Conservation (phyloP, 2,113 vertebrate species). For the Sphaerodactylus townsendi region DNA sequence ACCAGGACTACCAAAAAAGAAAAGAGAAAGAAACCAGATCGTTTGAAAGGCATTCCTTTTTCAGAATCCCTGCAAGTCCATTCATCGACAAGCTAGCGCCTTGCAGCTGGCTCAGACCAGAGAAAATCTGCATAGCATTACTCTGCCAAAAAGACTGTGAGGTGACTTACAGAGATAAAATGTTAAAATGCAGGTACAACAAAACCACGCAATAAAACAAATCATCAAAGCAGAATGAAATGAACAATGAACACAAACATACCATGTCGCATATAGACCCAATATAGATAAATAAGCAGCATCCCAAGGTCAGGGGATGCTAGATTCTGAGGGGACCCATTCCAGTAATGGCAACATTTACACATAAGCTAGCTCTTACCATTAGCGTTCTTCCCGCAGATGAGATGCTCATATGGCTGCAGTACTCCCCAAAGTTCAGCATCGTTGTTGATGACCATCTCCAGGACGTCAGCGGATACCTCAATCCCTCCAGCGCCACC, state of each 20-base stretch:
- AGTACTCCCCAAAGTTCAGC: constrained; percentile 96
- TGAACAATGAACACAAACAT: background rate
- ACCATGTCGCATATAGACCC: too few relatives aligned
- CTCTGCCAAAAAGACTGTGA: background rate
- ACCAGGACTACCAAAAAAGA: background rate
- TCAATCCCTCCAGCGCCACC: constrained; percentile 66
- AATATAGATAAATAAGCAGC: too few relatives aligned
- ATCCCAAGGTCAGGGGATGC: background rate
- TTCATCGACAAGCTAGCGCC: too few relatives aligned
- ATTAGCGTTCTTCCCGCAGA: constrained; percentile 96
- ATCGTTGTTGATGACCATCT: constrained; percentile 94
- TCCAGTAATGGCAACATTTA: rapidly evolving
- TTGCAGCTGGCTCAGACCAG: too few relatives aligned
- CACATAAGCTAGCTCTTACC: constrained; percentile 74
- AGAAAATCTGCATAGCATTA: too few relatives aligned
- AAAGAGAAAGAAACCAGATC: too few relatives aligned
- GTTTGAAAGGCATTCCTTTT: background rate
- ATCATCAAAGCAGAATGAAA: too few relatives aligned
- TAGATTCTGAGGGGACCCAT: background rate
- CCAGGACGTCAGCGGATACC: constrained; percentile 84
- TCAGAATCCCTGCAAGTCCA: background rate
- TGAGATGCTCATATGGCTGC: constrained; percentile 95
- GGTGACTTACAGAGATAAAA: background rate
- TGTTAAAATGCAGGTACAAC: too few relatives aligned
- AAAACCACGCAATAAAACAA: background rate